These are phyloP conservation scores for Tromatobia lineatoria DNA, from an alignment of 2,888 invertebrate genomes.

Conservation along the genomic window DNA sequence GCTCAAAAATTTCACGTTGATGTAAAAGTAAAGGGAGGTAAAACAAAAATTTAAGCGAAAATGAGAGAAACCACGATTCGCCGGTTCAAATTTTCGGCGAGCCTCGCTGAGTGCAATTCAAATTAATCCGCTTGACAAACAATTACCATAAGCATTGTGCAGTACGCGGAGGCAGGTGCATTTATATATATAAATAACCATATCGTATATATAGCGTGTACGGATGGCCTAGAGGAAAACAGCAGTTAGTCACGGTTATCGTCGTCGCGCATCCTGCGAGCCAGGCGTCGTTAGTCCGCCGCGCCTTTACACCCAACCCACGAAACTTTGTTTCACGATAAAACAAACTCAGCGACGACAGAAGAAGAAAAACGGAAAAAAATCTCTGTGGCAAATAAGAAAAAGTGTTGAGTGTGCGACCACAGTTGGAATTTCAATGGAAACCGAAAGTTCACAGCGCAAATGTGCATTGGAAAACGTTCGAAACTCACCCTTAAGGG, in stretches of 20 bases:
- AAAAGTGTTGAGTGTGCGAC: not conserved
- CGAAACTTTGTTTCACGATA: constrained; percentile 34
- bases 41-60: not conserved
- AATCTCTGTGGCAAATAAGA: constrained; percentile 1
- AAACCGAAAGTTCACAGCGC: not conserved
- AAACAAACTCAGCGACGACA: constrained; percentile 35
- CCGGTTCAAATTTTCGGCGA: constrained; percentile 21
- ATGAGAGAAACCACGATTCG: not conserved
- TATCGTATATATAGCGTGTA: constrained; percentile 15
- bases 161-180: not conserved
- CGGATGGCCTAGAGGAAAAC: constrained; percentile 44
- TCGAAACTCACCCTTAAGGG: too few species aligned
- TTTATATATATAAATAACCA: constrained; percentile 15
- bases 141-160: constrained; percentile 59
- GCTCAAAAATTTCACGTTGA: constrained; percentile 3
- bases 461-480: not conserved
- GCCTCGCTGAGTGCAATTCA: constrained; percentile 28
- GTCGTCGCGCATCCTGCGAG: constrained; percentile 36
- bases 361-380: not conserved
- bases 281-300: constrained; percentile 42
- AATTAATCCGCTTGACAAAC: constrained; percentile 58
- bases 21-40: not conserved
- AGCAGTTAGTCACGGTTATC: constrained; percentile 59
- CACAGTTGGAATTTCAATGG: constrained; percentile 10
- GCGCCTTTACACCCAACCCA: not conserved